Evolutionary conservation across 2,888 invertebrate species (phyloP), one percentile per base, ranked within the genome.

Genomic region (Sinelater perroti): DNA sequence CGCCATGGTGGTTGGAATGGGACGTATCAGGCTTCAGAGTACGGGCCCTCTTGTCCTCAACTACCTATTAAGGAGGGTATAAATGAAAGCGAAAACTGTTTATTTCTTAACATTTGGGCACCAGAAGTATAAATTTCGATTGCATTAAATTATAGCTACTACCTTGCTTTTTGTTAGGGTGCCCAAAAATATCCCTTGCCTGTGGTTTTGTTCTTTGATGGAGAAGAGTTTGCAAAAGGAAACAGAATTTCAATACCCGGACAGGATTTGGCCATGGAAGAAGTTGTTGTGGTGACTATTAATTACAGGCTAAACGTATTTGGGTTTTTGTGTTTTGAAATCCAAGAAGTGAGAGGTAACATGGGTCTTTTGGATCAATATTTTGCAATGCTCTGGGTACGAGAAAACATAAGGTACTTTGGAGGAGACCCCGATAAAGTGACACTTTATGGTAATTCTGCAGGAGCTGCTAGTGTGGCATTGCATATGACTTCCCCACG

Each of bases 71-170:
- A 60, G 16, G 75, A 74, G 36, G 69, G 61, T 8, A 51, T 60
- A 14, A 75, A 73, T 10, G 71, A 79, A 40, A 83, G 80, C 60
- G 93, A 94, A 80, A 93, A 96, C 77, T 96, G 96, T 71, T 83
- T 96, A n/a, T 93, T 88, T 73, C 78, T 96, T 44, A 95, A 95
- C 72, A 87, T 96, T 61, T 96, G 95, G 93, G 87, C 90, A 1
- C 91, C 95, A 36, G 86, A 88, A 83, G 89, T 88, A 75, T 6
- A 7, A 11, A n/a, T 16, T 24, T 21, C n/a, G n/a, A 40, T 5
- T 1, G 2, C 3, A 2, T n/a, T 8, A 40, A 21, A 21, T 13
- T 20, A 18, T 16, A 14, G 1, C 4, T 8, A 46, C n/a, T 18
- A 3, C 8, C 3, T 13, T 10, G 7, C 8, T 18, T 7, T 45